Percentiles rank a stretch among this genome's conserved stretches.
Evolutionary conservation across 2,113 vertebrate species (phyloP).

Genomic region (Bambusicola thoracicus): DNA sequence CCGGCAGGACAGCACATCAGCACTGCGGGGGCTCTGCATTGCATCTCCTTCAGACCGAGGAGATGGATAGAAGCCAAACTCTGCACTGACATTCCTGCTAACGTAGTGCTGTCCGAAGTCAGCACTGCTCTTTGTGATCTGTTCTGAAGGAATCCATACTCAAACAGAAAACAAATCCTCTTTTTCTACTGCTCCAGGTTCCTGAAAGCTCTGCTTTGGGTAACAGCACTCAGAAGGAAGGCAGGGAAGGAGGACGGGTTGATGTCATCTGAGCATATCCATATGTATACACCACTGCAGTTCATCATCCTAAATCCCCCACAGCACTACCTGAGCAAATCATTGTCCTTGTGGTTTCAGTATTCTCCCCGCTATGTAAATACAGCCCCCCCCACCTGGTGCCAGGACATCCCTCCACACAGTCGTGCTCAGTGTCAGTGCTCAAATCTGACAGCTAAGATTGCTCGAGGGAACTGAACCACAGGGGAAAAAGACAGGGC

Average conservation of each 20-base stretch:
- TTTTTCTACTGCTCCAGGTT: not conserved
- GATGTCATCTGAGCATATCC: not conserved
- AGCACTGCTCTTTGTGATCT: not conserved
- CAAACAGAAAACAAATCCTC: not conserved
- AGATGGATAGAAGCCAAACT: accelerated
- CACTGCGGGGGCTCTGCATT: not conserved
- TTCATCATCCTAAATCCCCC: accelerated
- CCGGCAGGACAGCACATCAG: accelerated
- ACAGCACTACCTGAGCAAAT: not conserved
- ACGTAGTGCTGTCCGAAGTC: not conserved
- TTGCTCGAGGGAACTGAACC: not conserved
- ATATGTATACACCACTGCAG: accelerated
- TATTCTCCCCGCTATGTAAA: not conserved
- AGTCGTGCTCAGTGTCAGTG: too few species aligned
- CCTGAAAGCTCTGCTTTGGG: not conserved
- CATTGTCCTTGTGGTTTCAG: too few species aligned
- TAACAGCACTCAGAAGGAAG: accelerated
- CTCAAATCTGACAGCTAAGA: not conserved
- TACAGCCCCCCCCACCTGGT: not conserved
- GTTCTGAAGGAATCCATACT: not conserved
- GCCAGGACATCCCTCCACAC: not conserved
- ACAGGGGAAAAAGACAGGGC: not conserved
- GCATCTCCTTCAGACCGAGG: accelerated
- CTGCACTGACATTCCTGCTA: not conserved
- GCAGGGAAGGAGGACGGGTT: not conserved